phyloP scores from a whole-genome alignment of 2,888 invertebrate genomes.

The Reticulitermes lucifugus region DNA sequence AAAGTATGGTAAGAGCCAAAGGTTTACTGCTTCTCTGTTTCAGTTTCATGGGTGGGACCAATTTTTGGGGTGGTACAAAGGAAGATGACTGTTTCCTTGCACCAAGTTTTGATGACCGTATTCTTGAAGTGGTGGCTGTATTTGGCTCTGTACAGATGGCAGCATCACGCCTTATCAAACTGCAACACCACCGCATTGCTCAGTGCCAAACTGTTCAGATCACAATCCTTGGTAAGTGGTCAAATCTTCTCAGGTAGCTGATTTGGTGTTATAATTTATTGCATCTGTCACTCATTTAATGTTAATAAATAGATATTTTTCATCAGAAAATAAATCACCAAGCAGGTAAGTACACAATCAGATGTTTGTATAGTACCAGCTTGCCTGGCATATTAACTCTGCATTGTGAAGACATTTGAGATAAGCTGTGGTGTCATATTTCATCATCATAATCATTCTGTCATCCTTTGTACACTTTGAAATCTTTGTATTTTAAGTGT shows the following conservation, averaged over 20 bases:
- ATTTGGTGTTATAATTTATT: neutral
- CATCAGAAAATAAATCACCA: neutral
- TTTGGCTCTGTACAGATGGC: conserved; percentile 99
- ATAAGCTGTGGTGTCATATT: no score
- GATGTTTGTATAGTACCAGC: no score
- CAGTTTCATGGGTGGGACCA: conserved; percentile 98
- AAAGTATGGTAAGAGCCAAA: no score
- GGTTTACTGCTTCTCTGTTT: conserved; percentile 55
- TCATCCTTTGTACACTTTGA: no score
- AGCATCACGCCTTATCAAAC: conserved; percentile 91
- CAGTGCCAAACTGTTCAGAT: conserved; percentile 97
- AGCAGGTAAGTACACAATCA: no score
- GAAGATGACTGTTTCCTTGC: conserved; percentile 92
- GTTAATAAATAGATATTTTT: neutral
- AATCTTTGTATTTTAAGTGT: no score
- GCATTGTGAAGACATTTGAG: no score
- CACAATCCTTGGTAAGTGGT: conserved; percentile 82
- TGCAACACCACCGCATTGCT: conserved; percentile 97
- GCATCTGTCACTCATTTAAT: neutral
- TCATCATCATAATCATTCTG: no score
- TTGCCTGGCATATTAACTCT: no score
- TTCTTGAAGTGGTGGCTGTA: conserved; percentile 97
- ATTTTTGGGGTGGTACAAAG: conserved; percentile 97
- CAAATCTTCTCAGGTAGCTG: neutral
- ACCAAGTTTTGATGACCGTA: conserved; percentile 95